These are phyloP conservation scores for Steinernema khuongi DNA, from an alignment of 1,140 invertebrate genomes.

Conservation along the genomic window DNA sequence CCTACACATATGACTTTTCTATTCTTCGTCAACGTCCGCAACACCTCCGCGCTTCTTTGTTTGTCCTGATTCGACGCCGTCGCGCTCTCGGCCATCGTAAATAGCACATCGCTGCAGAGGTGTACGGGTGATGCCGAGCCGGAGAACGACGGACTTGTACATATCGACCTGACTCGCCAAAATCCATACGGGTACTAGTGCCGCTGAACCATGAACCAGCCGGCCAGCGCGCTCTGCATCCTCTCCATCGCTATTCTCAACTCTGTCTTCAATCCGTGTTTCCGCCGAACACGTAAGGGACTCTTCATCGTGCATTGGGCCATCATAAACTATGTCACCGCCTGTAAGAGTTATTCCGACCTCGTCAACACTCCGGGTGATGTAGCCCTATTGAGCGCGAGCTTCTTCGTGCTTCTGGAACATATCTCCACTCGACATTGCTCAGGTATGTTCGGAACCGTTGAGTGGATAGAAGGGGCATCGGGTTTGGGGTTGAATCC, in stretches of 20 bases:
- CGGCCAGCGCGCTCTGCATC: not conserved
- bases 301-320: conserved; percentile 17
- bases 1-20: no score
- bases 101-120: conserved; percentile 11
- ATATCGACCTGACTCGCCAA: conserved; percentile 5
- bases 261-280: conserved; percentile 13
- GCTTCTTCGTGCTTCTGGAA: not conserved
- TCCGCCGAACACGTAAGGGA: conserved; percentile 7
- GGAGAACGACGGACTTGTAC: no score
- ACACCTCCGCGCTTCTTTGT: no score
- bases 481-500: not conserved
- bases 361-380: not conserved
- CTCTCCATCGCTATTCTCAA: conserved; percentile 17
- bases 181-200: conserved; percentile 15
- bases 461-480: no score
- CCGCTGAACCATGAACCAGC: not conserved
- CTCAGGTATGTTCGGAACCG: not conserved
- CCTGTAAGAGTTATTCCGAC: not conserved
- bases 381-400: not conserved
- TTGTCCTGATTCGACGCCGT: not conserved
- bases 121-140: not conserved
- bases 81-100: conserved; percentile 9
- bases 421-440: not conserved
- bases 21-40: no score
- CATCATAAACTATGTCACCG: conserved; percentile 21